Evolutionary conservation across 2,113 vertebrate genomes (phyloP), one percentile per base, ranked within the genome.

Genomic region (Pelodiscus sinensis): DNA sequence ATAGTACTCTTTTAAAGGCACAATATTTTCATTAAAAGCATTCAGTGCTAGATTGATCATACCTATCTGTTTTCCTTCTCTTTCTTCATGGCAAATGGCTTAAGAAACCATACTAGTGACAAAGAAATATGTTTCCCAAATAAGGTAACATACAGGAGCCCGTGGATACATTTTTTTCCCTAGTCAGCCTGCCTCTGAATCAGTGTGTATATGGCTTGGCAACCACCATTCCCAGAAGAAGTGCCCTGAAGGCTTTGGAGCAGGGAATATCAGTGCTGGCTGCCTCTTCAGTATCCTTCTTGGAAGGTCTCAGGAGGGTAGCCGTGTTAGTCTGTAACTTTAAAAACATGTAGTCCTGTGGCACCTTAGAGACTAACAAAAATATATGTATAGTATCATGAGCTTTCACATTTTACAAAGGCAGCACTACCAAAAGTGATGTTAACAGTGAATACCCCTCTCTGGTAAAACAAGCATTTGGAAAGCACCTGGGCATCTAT

Each of bases 1-100:
- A 93, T 97, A 96, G 50, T 35, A 83, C 87, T 94, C 27, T 29
- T 97, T 96, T 95, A 93, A 57, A 94, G 68, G 68, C 83, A 94
- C 75, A 96, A 58, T 94, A 79, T 85, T 97, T 97, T 97, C 73
- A 92, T 96, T 97, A 95, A 96, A 97, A 96, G 38, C 62, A 86
- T 95, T 93, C 82, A 81, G 57, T 29, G 68, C 60, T 85, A 92
- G 93, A 95, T 96, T 86, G 95, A 92, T 97, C 90, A 94, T 94
- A 93, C 5, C 57, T 93, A 92, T 85, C 89, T 79, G 9, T 87
- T 97, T 94, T 83, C 21, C 86, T 89, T 57, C 2, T 83, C 3
- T 84, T 88, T 25, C 55, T 94, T 86, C 90, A n/a, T 89, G 21
- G 80, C 77, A 85, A 96, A 87, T 79, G 93, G 77, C 89, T 95